Evolutionary conservation across 2,888 invertebrate genomes (phyloP).

Genomic region (Athalia cordata): DNA sequence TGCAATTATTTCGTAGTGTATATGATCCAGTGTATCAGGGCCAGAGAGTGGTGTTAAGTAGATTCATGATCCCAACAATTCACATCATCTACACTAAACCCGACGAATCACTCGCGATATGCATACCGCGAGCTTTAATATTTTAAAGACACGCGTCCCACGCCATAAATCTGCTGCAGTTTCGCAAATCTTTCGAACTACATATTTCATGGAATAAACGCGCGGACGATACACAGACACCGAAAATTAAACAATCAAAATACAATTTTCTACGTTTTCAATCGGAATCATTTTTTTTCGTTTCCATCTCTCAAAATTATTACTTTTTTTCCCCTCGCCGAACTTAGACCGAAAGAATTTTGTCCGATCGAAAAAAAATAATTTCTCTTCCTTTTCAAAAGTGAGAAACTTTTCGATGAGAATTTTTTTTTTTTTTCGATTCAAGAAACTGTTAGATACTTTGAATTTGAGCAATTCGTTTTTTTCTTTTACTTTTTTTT

Average conservation of each 20-base stretch:
- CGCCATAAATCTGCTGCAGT: constrained; percentile 68
- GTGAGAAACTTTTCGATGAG: not conserved
- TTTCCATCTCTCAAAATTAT: too few relatives aligned
- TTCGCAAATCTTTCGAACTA: constrained; percentile 65
- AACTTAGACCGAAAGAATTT: not conserved
- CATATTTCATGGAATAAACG: not conserved
- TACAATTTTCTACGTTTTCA: too few relatives aligned
- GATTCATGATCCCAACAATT: constrained; percentile 60
- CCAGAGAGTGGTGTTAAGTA: constrained; percentile 66
- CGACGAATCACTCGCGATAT: constrained; percentile 30
- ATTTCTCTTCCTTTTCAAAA: not conserved
- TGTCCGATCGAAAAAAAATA: too few relatives aligned
- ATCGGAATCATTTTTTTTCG: too few relatives aligned
- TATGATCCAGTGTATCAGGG: constrained; percentile 50
- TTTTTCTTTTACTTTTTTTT: too few relatives aligned
- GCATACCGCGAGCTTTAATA: constrained; percentile 41
- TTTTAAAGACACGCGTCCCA: constrained; percentile 62
- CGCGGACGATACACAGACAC: too few relatives aligned
- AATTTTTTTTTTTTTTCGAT: not conserved
- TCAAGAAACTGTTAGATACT: not conserved
- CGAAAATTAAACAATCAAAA: too few relatives aligned
- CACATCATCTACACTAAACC: constrained; percentile 38
- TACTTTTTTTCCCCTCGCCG: too few relatives aligned
- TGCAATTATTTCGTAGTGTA: constrained; percentile 68
- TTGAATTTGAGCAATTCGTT: too few relatives aligned